A percentile compares a stretch with the other conserved stretches of the same genome.
phyloP scores from a whole-genome alignment of 2,113 vertebrate genomes.

The Tragelaphus scriptus region DNA sequence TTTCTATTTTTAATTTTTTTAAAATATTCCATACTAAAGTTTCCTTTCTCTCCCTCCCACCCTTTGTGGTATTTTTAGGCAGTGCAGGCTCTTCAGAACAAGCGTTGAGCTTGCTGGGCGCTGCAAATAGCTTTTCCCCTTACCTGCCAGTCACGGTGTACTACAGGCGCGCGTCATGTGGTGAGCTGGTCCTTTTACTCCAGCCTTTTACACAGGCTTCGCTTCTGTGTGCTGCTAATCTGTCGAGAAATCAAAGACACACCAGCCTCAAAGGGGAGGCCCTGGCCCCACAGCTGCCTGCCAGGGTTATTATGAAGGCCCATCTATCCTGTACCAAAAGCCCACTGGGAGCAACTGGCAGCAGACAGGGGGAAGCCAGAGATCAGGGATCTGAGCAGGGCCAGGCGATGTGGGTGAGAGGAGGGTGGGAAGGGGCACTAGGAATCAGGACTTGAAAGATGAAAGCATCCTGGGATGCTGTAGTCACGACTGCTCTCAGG shows the following conservation, averaged over 20 bases:
- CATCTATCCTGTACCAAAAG: constrained; percentile 23
- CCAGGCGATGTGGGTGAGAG: constrained; percentile 45
- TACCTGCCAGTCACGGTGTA: constrained; percentile 66
- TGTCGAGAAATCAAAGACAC: constrained; percentile 68
- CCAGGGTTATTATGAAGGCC: constrained; percentile 57
- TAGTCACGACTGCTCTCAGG: background rate
- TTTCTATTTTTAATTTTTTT: constrained; percentile 73
- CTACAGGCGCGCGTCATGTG: constrained; percentile 58
- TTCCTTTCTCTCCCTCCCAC: constrained; percentile 38
- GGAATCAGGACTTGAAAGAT: constrained; percentile 59
- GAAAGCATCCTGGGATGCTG: constrained; percentile 44
- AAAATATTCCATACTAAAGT: constrained; percentile 64
- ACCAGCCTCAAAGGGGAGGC: constrained; percentile 61
- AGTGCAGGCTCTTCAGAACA: constrained; percentile 35
- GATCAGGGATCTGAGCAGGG: constrained; percentile 62
- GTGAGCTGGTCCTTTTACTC: constrained; percentile 57
- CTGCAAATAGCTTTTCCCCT: constrained; percentile 66
- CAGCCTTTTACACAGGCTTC: constrained; percentile 25
- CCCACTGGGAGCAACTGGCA: constrained; percentile 49
- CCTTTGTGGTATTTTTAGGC: constrained; percentile 70
- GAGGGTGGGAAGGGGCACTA: constrained; percentile 55
- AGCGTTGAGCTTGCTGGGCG: constrained; percentile 52
- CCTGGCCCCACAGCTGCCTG: constrained; percentile 41
- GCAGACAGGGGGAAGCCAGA: constrained; percentile 55
- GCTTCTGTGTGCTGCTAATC: constrained; percentile 61